These are phyloP conservation scores for Trogon surrucura DNA, from an alignment of 2,113 vertebrate species.

Conservation along the genomic window DNA sequence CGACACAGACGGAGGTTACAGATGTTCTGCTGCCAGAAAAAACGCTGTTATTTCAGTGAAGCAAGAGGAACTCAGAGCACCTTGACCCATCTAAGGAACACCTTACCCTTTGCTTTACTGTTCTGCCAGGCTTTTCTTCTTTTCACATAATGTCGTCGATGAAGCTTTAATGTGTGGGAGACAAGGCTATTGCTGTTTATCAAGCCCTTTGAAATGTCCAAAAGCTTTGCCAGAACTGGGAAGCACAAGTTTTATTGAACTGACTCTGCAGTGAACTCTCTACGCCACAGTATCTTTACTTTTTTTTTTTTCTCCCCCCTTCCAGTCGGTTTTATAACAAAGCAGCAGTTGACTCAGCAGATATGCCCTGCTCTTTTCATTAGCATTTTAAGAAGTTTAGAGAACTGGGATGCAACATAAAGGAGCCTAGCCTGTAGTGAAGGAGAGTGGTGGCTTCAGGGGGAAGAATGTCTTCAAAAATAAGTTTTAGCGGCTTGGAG, in stretches of 20 bases:
- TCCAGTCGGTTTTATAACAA: not conserved
- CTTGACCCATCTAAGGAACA: constrained; percentile 80
- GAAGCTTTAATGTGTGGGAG: constrained; percentile 73
- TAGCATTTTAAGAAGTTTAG: not conserved
- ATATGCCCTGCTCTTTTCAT: not conserved
- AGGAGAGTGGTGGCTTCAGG: not conserved
- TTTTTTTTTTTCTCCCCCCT: too few species aligned
- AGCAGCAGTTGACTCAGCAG: constrained; percentile 45
- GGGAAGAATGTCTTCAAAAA: not conserved
- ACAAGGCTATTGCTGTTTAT: constrained; percentile 78
- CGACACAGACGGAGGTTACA: constrained; percentile 49
- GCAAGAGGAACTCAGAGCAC: constrained; percentile 73
- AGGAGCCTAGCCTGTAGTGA: not conserved
- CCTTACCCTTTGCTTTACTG: constrained; percentile 74
- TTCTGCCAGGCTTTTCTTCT: constrained; percentile 68
- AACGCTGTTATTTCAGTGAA: constrained; percentile 53
- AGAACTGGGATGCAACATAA: not conserved
- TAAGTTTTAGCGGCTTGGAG: not conserved
- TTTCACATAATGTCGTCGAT: constrained; percentile 56
- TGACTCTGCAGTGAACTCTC: constrained; percentile 67
- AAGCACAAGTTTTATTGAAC: constrained; percentile 62
- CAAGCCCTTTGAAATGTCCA: constrained; percentile 76
- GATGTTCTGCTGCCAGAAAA: constrained; percentile 71
- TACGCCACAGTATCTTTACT: not conserved
- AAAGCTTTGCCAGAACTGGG: constrained; percentile 50